Base-by-base conservation (phyloP, 1,140 invertebrate species). In the Brachionus angularis region DNA sequence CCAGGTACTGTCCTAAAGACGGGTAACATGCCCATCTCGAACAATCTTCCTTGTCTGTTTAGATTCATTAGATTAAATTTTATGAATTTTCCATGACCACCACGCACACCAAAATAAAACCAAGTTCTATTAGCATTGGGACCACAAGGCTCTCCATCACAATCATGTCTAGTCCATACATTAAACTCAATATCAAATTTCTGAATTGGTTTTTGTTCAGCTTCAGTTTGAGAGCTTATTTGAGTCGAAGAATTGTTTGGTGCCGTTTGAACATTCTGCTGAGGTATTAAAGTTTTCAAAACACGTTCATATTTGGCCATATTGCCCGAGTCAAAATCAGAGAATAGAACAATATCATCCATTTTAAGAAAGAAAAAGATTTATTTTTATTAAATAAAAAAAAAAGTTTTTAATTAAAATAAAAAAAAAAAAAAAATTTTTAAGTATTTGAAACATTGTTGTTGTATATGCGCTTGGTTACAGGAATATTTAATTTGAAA, bases 91-190 rank as follows among this genome's bases (percentile, higher is more conserved):
- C 82, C 83, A 14, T 85, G 82, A 71, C 85, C 85, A 46, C 85
- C 86, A 81, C 76, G 58, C 74, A 95, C 81, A n/a, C 89, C 89
- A 85, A 95, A 95, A 78, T 91, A 88, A 83, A 95, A 95, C 92
- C 92, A 95, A 1, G 91, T 91, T 73, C 81, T 85, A 77, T 93
- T 93, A 21, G 87, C 87, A 84, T 93, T 94, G 81, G 93, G 62
- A 14, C 62, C 89, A 85, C 86, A 93, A 76, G 89, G 87, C 10
- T 90, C 92, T 29, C 89, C 91, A 72, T 85, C 86, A 83, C 90
- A 92, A 79, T 94, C 92, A 2, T 89, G 89, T 74, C 86, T 87
- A 1, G 91, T 93, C 91, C 91, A 94, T 21, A 93, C 78, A 81
- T 93, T 91, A 78, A 91, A 91, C 79, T 93, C 91, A 83, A 87